Percentiles rank a stretch among this genome's conserved stretches.
Conservation (phyloP, 2,113 vertebrate genomes). For the Mesocricetus auratus region DNA sequence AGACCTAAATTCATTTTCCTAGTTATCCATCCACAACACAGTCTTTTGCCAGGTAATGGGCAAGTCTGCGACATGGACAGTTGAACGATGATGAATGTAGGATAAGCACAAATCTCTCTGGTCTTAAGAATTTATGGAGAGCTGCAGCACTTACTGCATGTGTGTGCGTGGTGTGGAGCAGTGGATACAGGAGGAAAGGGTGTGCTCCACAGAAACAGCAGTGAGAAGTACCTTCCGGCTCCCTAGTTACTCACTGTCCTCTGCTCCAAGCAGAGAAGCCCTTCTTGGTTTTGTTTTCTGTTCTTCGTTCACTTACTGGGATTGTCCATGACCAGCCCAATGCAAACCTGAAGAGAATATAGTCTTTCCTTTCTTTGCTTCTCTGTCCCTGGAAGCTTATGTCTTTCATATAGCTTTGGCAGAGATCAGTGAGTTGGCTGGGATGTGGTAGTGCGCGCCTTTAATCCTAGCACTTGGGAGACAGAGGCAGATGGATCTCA, state of each 20-base stretch:
- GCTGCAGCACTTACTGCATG: background rate
- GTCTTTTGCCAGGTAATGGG: background rate
- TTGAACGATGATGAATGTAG: background rate
- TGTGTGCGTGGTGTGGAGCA: background rate
- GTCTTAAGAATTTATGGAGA: background rate
- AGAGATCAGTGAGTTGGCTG: background rate
- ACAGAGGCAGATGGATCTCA: no score
- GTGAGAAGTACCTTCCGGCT: background rate
- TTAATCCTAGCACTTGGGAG: no score
- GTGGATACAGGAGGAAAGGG: background rate
- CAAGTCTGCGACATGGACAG: background rate
- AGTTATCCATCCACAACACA: background rate
- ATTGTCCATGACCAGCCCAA: background rate
- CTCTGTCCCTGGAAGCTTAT: background rate
- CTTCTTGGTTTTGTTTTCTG: background rate
- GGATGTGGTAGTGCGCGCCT: no score
- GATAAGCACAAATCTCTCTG: conserved; percentile 22
- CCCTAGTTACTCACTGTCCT: background rate
- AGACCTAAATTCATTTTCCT: background rate
- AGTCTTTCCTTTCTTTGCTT: background rate
- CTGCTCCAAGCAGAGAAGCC: background rate
- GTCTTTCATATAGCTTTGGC: background rate
- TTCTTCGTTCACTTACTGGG: background rate
- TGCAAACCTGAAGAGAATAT: background rate
- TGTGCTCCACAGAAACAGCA: background rate